Base-by-base conservation (phyloP, 2,797 vertebrate genomes). In the Lateolabrax maculatus region DNA sequence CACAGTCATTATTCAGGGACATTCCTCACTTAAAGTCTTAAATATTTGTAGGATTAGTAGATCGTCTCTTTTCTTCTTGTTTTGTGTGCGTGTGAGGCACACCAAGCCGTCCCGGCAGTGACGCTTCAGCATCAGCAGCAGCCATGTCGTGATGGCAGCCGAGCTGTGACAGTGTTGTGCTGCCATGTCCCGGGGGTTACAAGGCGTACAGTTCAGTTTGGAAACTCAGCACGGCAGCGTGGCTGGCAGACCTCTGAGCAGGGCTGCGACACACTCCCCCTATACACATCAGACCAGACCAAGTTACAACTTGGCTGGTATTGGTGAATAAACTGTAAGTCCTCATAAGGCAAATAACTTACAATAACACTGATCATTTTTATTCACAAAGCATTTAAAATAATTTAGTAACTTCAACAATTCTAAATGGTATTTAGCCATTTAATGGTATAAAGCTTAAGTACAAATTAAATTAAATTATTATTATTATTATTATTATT, bases 81-180 rank as follows among this genome's bases (percentile, higher is more conserved):
- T 23, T 53, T 52, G 62, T 34, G 53, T 63, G 66, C 5, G 11
- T 57, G 56, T 1, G 10, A 19, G n/a, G 71, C 29, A 25, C 61
- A 75, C 39, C 41, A 48, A 77, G 55, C 9, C 2, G 16, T 2
- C 69, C 68, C 3, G 16, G 25, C 41, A 43, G 41, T 1, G 34
- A 71, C 6, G 64, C 71, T 57, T 48, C n/a, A 51, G 63, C 76
- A 39, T 60, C 41, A 75, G 64, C 62, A 6, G 71, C 53, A 80
- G 57, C 18, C 65, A 48, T 52, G 71, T 76, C 7, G 46, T 15
- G 75, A 77, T 56, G 65, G 79, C 77, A 72, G 76, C 53, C 9
- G 39, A 80, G 75, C n/a, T 9, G 69, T 29, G 77, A 87, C 84
- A 49, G 76, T n/a, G 71, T 74, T 65, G 77, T 68, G 75, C 21